Base-by-base conservation (phyloP, 1,140 invertebrate species). In the Aphelenchoides besseyi region DNA sequence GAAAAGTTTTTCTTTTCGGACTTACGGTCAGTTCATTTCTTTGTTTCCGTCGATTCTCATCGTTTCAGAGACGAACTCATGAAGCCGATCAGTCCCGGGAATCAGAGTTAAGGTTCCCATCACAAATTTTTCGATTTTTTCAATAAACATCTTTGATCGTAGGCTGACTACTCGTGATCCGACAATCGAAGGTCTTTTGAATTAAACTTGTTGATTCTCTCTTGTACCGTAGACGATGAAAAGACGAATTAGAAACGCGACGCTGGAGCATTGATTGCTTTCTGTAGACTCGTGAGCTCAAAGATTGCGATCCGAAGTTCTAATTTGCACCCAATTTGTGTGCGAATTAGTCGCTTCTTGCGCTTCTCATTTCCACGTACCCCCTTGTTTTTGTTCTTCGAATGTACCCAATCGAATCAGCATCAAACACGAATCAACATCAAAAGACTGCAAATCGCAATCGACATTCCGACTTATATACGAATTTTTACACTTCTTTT, bases 1-100 rank as follows among this genome's bases (percentile, higher is more conserved):
- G 55, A 59, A 33, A 59, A 59, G 26, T 59, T 8, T 18, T 59
- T 59, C 55, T 59, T 59, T 33, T 8, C 5, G 12, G 55, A 59
- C 5, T 33, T 59, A 28, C 5, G 5, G 55, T 59, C 5, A 59
- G 55, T 59, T 59, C 18, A 8, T 18, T 59, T 59, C 55, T 18
- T 59, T 33, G 26, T 59, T 33, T 59, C n/a, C n/a, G 37, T 41
- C 37, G 37, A 8, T 41, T 41, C 37, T 41, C 37, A 41, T 8
- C 5, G 37, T n/a, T 8, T 41, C 37, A 41, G 5, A 8, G 37
- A n/a, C n/a, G n/a, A 41, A 41, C 37, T 41, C n/a, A 5, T 41
- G n/a, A n/a, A 41, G n/a, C 5, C n/a, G 5, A 8, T 41, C 5
- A 41, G n/a, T n/a, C n/a, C n/a, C n/a, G 5, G 37, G 5, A 8